These are phyloP conservation scores for Scomber japonicus DNA, from an alignment of 2,113 vertebrate genomes.

Conservation along the genomic window DNA sequence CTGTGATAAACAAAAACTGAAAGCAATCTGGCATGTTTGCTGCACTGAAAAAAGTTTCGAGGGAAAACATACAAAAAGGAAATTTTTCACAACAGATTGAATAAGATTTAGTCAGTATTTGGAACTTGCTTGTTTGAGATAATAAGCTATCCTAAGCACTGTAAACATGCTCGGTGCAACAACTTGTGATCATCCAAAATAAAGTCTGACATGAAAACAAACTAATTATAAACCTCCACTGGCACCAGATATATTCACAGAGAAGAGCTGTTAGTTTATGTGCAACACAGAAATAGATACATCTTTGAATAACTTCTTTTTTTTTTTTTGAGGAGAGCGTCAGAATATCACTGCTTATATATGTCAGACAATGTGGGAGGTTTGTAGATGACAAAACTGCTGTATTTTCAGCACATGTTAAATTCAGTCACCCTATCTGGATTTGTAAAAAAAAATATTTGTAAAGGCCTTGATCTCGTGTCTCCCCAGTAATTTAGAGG, in stretches of 20 bases:
- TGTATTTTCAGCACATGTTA: background rate
- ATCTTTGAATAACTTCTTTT: background rate
- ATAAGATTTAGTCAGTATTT: background rate
- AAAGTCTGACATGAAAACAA: background rate
- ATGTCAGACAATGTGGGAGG: background rate
- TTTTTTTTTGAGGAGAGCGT: background rate
- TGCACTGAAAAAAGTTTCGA: background rate
- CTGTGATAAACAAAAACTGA: slow-evolving; percentile 35
- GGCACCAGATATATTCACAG: background rate
- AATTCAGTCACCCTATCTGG: background rate
- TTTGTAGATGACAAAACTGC: background rate
- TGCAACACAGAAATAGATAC: background rate
- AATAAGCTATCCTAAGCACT: background rate
- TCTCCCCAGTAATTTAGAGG: background rate
- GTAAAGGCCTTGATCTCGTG: background rate
- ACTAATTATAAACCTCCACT: background rate
- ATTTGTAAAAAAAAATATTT: background rate
- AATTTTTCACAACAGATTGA: background rate
- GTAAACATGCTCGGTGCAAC: background rate
- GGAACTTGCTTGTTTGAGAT: background rate
- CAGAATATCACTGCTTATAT: background rate
- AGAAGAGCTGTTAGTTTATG: background rate
- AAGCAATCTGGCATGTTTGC: background rate
- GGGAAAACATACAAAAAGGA: background rate
- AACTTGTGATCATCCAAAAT: background rate